These are phyloP conservation scores for Sciurus vulgaris DNA, from an alignment of 2,797 vertebrate species.

Conservation along the genomic window DNA sequence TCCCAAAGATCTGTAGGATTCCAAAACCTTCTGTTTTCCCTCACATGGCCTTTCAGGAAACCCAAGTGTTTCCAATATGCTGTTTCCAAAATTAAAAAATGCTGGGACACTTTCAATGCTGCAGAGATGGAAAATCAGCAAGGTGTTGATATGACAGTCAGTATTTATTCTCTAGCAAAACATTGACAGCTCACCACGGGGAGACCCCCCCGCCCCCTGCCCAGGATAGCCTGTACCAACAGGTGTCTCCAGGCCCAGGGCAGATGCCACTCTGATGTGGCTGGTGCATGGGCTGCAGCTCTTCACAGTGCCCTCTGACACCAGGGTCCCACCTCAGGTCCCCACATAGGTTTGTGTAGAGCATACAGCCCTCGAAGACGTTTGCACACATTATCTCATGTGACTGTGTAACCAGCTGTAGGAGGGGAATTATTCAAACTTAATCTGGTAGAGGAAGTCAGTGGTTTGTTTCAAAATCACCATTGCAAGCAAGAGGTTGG, in stretches of 20 bases:
- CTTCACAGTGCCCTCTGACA: background rate
- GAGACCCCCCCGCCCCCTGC: background rate
- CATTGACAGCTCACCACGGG: background rate
- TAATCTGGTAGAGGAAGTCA: background rate
- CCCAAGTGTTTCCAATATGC: background rate
- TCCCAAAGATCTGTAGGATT: background rate
- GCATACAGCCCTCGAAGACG: background rate
- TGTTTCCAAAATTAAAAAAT: constrained; percentile 19
- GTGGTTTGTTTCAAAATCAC: background rate
- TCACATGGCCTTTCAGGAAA: background rate
- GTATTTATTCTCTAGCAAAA: background rate
- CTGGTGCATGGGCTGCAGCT: too few relatives aligned
- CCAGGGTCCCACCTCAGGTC: background rate
- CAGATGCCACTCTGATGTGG: background rate
- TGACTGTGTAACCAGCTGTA: background rate
- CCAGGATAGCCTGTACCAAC: accelerated
- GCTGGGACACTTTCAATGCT: background rate
- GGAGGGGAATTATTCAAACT: background rate
- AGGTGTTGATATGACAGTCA: background rate
- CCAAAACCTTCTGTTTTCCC: background rate
- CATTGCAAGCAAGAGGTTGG: background rate
- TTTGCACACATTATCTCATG: background rate
- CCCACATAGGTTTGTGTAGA: background rate
- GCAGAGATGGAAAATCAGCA: background rate
- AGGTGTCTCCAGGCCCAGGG: background rate